Conservation (phyloP, 1,140 invertebrate genomes). For the Epicauta chinensis region DNA sequence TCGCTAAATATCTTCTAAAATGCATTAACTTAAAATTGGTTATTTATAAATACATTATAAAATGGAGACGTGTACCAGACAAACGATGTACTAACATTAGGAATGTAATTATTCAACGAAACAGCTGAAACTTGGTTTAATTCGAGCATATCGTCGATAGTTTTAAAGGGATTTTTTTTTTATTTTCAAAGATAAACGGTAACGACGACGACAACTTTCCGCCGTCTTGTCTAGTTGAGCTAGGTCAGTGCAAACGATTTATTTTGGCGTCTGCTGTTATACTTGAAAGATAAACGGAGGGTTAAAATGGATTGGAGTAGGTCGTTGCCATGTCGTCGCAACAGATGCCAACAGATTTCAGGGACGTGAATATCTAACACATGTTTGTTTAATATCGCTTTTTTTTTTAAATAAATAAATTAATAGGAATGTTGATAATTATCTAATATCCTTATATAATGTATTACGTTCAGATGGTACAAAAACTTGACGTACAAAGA, state of each 20-base stretch:
- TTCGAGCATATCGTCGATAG: slow-evolving; percentile 6
- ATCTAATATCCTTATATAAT: too few relatives aligned
- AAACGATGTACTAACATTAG: too few relatives aligned
- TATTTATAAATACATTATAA: too few relatives aligned
- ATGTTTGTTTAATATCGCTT: neutral
- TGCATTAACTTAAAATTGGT: too few relatives aligned
- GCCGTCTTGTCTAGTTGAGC: slow-evolving; percentile 12
- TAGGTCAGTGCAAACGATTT: slow-evolving; percentile 12
- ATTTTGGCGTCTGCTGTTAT: slow-evolving; percentile 11
- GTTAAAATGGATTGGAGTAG: slow-evolving; percentile 12
- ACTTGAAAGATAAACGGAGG: neutral
- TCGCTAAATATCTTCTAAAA: too few relatives aligned
- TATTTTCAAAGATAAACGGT: too few relatives aligned
- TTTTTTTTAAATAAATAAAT: too few relatives aligned
- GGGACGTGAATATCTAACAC: neutral
- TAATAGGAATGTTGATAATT: too few relatives aligned
- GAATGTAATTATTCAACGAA: neutral
- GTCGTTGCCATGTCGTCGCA: slow-evolving; percentile 10
- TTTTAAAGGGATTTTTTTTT: neutral
- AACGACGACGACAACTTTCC: neutral
- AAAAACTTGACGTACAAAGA: too few relatives aligned
- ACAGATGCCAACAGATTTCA: neutral
- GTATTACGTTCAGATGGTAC: too few relatives aligned
- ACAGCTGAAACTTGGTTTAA: slow-evolving; percentile 10
- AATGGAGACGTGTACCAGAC: neutral